Conservation (phyloP, 2,113 vertebrate genomes). For the Clinocottus analis region DNA sequence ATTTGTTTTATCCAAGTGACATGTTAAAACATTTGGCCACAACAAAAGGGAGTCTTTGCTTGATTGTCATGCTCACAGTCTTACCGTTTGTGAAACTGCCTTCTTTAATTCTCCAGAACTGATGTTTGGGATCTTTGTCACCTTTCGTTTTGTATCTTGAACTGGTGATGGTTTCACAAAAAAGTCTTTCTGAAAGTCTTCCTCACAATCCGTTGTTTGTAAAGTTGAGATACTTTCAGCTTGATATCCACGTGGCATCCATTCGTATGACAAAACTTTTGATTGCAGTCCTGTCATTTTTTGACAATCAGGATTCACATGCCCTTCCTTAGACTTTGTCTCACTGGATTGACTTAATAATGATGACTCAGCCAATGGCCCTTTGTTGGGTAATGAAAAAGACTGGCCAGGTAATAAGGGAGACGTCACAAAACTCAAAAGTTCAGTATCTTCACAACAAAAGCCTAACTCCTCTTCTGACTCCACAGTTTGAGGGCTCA, state of each 20-base stretch:
- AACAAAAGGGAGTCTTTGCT: conserved; percentile 18
- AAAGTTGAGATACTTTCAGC: conserved; percentile 13
- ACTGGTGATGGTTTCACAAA: conserved; percentile 19
- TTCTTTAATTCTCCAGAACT: conserved; percentile 31
- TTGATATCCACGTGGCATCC: not conserved
- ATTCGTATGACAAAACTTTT: conserved; percentile 6
- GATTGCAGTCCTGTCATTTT: conserved; percentile 1
- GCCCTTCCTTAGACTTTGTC: not conserved
- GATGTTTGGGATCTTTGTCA: conserved; percentile 27
- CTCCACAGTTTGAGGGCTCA: conserved; percentile 55
- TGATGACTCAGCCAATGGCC: not conserved
- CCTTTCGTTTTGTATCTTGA: conserved; percentile 32
- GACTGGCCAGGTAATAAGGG: not conserved
- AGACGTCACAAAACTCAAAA: conserved; percentile 56
- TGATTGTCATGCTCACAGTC: conserved; percentile 73
- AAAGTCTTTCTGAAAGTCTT: conserved; percentile 32
- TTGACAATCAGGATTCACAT: conserved; percentile 2
- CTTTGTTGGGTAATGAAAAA: conserved; percentile 3
- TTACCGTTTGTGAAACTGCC: conserved; percentile 74
- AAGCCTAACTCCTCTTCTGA: conserved; percentile 55
- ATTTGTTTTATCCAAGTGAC: conserved; percentile 24
- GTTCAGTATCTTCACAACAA: conserved; percentile 14
- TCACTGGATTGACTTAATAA: conserved; percentile 12
- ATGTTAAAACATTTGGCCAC: conserved; percentile 50
- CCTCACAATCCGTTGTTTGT: conserved; percentile 24